These are phyloP conservation scores for Struthidea cinerea DNA, from an alignment of 2,113 vertebrate genomes.

Conservation along the genomic window DNA sequence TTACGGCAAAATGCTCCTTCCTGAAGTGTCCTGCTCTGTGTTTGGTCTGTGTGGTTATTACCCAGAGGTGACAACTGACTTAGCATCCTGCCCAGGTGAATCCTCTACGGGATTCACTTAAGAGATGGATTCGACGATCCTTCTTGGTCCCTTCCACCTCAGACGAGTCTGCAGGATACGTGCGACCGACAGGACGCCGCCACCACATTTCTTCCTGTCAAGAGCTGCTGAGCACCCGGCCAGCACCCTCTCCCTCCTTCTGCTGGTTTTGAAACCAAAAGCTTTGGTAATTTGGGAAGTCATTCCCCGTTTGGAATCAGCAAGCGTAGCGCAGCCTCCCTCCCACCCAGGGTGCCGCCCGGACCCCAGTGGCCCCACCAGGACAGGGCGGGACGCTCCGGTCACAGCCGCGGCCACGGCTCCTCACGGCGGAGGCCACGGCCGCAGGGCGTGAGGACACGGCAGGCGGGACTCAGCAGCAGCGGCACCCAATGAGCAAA, in stretches of 20 bases:
- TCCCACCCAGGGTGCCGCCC: too few species aligned
- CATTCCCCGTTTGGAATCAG: not conserved
- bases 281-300: accelerated
- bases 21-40: accelerated
- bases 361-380: not conserved
- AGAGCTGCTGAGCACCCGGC: not conserved
- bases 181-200: accelerated
- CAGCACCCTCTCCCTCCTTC: not conserved
- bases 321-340: accelerated
- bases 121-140: not conserved
- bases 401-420: accelerated
- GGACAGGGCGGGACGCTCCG: accelerated
- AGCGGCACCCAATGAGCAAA: not conserved
- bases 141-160: too few species aligned
- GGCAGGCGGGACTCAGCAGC: not conserved
- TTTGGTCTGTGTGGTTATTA: not conserved
- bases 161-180: accelerated
- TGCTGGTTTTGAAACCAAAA: not conserved
- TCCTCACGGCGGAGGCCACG: accelerated
- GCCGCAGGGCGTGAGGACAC: accelerated
- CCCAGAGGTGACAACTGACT: too few species aligned
- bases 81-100: accelerated
- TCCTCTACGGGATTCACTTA: not conserved
- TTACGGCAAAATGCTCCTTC: accelerated
- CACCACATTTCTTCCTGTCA: not conserved